These are phyloP conservation scores for Leptopilina syphax DNA, from an alignment of 2,888 invertebrate species.

Conservation along the genomic window DNA sequence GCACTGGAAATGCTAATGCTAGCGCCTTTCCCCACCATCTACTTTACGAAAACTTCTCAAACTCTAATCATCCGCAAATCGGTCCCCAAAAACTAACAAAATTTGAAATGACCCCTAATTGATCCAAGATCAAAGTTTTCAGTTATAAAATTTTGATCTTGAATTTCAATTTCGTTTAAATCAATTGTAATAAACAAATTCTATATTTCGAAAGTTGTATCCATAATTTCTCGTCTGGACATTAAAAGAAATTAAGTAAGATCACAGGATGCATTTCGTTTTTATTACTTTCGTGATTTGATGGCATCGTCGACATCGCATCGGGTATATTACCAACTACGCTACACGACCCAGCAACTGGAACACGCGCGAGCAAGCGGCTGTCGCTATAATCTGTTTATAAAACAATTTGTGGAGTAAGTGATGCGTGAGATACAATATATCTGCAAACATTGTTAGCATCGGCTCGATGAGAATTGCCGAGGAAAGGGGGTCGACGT, in stretches of 20 bases:
- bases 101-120: too few species aligned
- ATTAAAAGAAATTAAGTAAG: slow-evolving; percentile 16
- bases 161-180: too few species aligned
- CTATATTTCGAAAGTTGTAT: too few species aligned
- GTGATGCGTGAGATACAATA: slow-evolving; percentile 82
- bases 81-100: too few species aligned
- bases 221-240: background rate
- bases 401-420: slow-evolving; percentile 87
- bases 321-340: slow-evolving; percentile 25
- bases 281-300: slow-evolving; percentile 59
- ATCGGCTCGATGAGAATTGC: slow-evolving; percentile 76
- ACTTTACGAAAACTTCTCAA: too few species aligned
- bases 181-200: too few species aligned
- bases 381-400: slow-evolving; percentile 86
- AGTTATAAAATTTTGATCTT: too few species aligned
- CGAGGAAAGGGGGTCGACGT: slow-evolving; percentile 64
- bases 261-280: slow-evolving; percentile 44
- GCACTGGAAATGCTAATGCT: slow-evolving; percentile 2
- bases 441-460: slow-evolving; percentile 77
- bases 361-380: slow-evolving; percentile 75
- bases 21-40: too few species aligned
- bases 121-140: too few species aligned
- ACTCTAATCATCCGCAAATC: too few species aligned
- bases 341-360: slow-evolving; percentile 55
- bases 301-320: slow-evolving; percentile 43